These are phyloP conservation scores for Asteroscopus sphinx DNA, from an alignment of 2,888 invertebrate genomes.

Conservation along the genomic window DNA sequence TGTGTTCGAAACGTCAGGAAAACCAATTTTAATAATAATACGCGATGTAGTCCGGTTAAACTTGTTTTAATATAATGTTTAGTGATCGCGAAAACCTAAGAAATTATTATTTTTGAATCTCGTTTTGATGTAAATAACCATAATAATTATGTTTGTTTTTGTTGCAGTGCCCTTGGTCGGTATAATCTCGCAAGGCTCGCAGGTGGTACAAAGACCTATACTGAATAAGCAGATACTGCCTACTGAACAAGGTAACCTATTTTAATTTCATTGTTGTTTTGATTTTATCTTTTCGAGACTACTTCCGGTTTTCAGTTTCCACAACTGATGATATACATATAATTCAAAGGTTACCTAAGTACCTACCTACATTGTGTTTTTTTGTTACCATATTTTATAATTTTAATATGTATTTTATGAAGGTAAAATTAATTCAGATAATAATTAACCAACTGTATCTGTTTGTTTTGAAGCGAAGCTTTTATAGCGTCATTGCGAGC, in stretches of 20 bases:
- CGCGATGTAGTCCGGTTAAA: too few relatives aligned
- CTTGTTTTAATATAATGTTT: too few relatives aligned
- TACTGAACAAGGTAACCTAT: conserved; percentile 82
- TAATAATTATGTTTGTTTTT: conserved; percentile 40
- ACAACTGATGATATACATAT: background rate
- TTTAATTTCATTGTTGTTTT: conserved; percentile 17
- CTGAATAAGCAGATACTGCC: conserved; percentile 85
- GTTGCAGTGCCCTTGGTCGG: conserved; percentile 83
- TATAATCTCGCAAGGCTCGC: conserved; percentile 84
- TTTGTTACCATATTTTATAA: background rate
- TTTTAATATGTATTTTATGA: background rate
- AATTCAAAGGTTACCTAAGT: too few relatives aligned
- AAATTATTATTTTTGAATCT: too few relatives aligned
- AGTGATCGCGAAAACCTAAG: too few relatives aligned
- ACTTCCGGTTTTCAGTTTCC: conserved; percentile 7
- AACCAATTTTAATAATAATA: too few relatives aligned
- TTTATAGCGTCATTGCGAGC: too few relatives aligned
- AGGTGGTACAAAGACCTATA: conserved; percentile 85
- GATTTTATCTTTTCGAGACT: conserved; percentile 16
- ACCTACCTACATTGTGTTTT: background rate
- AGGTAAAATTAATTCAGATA: too few relatives aligned
- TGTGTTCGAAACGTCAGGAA: too few relatives aligned
- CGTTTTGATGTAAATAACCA: background rate
- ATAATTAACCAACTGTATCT: too few relatives aligned
- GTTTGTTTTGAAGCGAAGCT: too few relatives aligned